These are phyloP conservation scores for Daktulosphaira vitifoliae DNA, from an alignment of 1,140 invertebrate species.

Conservation along the genomic window DNA sequence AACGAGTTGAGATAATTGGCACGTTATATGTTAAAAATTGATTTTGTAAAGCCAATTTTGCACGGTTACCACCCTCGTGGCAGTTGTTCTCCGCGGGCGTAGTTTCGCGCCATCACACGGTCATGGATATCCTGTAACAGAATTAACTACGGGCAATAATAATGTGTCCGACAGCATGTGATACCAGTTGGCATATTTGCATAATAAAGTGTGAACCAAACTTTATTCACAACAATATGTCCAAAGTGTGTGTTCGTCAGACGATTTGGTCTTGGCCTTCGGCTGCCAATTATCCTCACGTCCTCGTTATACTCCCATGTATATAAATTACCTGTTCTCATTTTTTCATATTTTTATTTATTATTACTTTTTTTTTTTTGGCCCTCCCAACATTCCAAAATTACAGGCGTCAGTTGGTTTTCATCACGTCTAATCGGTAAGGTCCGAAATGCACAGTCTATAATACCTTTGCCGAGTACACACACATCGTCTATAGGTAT, in stretches of 20 bases:
- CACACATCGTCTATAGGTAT: not conserved
- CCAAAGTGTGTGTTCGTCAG: no score
- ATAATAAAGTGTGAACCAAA: constrained; percentile 15
- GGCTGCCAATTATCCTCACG: constrained; percentile 20
- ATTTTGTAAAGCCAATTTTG: no score
- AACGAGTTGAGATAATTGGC: no score
- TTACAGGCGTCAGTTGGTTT: constrained; percentile 19
- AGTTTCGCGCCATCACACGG: not conserved
- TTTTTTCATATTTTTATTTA: not conserved
- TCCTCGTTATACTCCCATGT: constrained; percentile 18
- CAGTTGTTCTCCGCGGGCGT: not conserved
- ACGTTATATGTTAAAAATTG: no score
- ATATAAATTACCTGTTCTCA: constrained; percentile 20
- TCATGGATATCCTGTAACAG: no score
- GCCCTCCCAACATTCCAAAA: constrained; percentile 8
- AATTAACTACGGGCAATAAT: no score
- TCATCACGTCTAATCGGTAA: constrained; percentile 31
- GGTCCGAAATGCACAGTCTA: constrained; percentile 3
- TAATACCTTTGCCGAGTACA: not conserved
- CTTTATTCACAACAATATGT: not conserved
- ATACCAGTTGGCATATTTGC: not conserved
- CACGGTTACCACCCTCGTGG: not conserved
- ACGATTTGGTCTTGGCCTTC: not conserved
- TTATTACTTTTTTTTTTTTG: no score
- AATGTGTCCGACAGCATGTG: no score